Evolutionary conservation across 1,140 invertebrate genomes (phyloP).

Genomic region (Microplitis demolitor): DNA sequence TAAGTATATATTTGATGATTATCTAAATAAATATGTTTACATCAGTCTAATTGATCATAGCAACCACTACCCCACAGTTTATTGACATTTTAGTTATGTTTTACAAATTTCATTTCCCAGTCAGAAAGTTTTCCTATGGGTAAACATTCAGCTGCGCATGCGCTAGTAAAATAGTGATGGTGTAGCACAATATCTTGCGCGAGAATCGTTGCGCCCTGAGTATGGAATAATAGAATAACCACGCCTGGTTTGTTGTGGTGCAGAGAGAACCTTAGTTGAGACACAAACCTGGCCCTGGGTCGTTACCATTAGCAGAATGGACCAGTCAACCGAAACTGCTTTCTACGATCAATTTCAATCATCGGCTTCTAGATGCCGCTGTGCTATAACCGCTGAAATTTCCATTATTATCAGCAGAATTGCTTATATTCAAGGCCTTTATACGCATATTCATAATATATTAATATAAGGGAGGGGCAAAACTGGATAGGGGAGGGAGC

Average conservation of each 20-base stretch:
- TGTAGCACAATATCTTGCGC: not conserved
- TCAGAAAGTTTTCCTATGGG: too few relatives aligned
- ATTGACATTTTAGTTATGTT: too few relatives aligned
- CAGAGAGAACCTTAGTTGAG: conserved; percentile 50
- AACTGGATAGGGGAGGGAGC: too few relatives aligned
- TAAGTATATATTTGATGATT: too few relatives aligned
- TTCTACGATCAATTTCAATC: conserved; percentile 61
- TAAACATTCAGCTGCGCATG: not conserved
- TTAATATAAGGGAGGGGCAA: too few relatives aligned
- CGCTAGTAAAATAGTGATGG: not conserved
- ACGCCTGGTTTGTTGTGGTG: conserved; percentile 39
- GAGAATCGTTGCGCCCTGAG: conserved; percentile 1
- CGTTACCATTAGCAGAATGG: conserved; percentile 63
- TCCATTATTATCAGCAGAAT: conserved; percentile 15
- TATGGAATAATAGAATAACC: conserved; percentile 21
- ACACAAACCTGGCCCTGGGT: conserved; percentile 55
- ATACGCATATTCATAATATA: not conserved
- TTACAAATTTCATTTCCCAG: too few relatives aligned
- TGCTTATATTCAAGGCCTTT: not conserved
- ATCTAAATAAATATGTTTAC: too few relatives aligned
- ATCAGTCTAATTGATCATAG: too few relatives aligned
- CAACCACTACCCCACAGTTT: too few relatives aligned
- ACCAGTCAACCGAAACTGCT: conserved; percentile 40
- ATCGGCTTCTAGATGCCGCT: conserved; percentile 61
- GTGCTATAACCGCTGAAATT: conserved; percentile 58